These are phyloP conservation scores for Enteromius radiatus DNA, from an alignment of 2,797 vertebrate genomes.

Conservation along the genomic window DNA sequence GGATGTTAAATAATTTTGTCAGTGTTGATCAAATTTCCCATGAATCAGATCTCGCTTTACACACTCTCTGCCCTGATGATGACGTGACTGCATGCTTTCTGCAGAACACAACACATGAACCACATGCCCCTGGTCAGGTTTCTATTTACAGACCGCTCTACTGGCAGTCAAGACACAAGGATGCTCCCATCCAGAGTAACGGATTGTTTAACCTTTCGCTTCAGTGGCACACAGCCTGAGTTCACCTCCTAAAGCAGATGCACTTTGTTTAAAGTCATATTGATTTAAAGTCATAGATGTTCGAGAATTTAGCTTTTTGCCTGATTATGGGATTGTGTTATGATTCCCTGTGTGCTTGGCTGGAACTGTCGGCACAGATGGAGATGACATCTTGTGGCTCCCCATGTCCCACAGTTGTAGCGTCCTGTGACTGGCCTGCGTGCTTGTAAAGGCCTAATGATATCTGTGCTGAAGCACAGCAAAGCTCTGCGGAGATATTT, in stretches of 20 bases:
- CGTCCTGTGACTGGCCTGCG: constrained; percentile 52
- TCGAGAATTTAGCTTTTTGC: constrained; percentile 39
- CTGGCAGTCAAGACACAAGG: constrained; percentile 43
- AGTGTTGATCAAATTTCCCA: not conserved
- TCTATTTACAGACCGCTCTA: constrained; percentile 55
- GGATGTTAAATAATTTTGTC: constrained; percentile 29
- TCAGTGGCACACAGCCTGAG: constrained; percentile 26
- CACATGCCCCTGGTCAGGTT: constrained; percentile 40
- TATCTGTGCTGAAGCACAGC: constrained; percentile 14
- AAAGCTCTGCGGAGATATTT: constrained; percentile 23
- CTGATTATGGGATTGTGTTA: constrained; percentile 46
- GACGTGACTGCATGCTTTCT: constrained; percentile 18
- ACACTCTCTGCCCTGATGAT: constrained; percentile 13
- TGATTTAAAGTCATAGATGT: constrained; percentile 17
- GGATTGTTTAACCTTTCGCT: constrained; percentile 30
- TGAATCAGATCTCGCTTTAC: constrained; percentile 18
- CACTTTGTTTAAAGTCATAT: not conserved
- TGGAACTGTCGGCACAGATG: constrained; percentile 74
- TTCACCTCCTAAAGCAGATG: constrained; percentile 7
- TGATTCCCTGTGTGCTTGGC: constrained; percentile 65
- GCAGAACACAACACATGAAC: constrained; percentile 44
- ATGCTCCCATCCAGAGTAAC: constrained; percentile 28
- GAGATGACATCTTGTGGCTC: constrained; percentile 76
- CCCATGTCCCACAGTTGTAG: constrained; percentile 69
- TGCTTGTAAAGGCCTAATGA: constrained; percentile 47